phyloP scores from a whole-genome alignment of 1,140 invertebrate species.

The Drusus annulatus region DNA sequence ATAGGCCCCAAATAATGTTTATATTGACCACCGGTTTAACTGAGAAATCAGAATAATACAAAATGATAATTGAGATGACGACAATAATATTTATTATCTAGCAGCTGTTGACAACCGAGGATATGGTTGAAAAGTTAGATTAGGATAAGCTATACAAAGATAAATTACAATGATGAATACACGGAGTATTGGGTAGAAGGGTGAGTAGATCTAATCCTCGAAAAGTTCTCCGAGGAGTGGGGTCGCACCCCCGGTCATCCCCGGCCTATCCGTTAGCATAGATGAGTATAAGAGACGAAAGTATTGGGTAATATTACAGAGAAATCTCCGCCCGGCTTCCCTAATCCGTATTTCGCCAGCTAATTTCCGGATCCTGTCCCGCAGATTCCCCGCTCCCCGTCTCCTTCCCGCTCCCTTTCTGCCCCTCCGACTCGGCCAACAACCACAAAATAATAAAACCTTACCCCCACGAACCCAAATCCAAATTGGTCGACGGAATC shows the following conservation, averaged over 20 bases:
- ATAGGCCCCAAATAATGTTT: too few species aligned
- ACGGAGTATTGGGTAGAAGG: too few species aligned
- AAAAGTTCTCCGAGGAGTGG: background rate
- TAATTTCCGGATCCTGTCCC: constrained; percentile 55
- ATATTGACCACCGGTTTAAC: too few species aligned
- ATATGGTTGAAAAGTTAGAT: background rate
- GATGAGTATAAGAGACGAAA: constrained; percentile 17
- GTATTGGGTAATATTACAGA: constrained; percentile 30
- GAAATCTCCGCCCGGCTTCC: constrained; percentile 45
- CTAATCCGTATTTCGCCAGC: constrained; percentile 52
- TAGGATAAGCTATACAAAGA: too few species aligned
- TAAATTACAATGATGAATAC: too few species aligned
- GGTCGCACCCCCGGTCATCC: background rate
- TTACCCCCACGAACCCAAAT: background rate
- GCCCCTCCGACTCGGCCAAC: constrained; percentile 9
- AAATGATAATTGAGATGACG: too few species aligned
- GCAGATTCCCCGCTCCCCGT: background rate
- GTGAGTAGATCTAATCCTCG: background rate
- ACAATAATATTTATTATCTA: too few species aligned
- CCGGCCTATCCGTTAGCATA: background rate
- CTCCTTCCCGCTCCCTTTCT: background rate
- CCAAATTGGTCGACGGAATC: constrained; percentile 38
- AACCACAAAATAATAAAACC: constrained; percentile 33
- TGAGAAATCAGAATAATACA: too few species aligned
- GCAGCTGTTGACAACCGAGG: background rate